Evolutionary conservation across 2,888 invertebrate genomes (phyloP), one percentile per base, ranked within the genome.

Genomic region (Lepidocyrtoides sp.): DNA sequence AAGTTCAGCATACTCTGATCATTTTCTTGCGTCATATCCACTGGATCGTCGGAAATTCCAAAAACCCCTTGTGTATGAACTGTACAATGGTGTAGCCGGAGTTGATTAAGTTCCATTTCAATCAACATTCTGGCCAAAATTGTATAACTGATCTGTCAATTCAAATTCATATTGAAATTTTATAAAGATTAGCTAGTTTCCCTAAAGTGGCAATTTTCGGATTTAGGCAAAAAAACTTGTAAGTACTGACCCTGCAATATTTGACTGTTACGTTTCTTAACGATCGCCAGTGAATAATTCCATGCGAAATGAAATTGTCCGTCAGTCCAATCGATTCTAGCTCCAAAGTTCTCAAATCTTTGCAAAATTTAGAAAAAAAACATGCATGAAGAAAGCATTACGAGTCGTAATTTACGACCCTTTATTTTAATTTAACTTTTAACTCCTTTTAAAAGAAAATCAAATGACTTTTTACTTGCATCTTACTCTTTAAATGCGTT

Each of bases 311-410:
- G 26, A 89, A 89, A n/a, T 51, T 89, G 36, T 89, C 89, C 0
- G 77, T 57, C 32, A 89, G 66, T 10, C 83, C 89, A 60, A 89
- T 83, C 3, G 89, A 89, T 20, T 89, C 89, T 48, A 89, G 26
- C 23, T 89, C 89, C 77, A 89, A 44, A 5, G 77, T 84, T 14
- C 54, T n/a, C 2, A 89, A 63, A 75, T 60, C 89, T 89, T 60
- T 26, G n/a, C n/a, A 29, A 7, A 72, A 85, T 44, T 32, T 3
- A 29, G n/a, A n/a, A n/a, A n/a, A n/a, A n/a, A n/a, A n/a, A n/a
- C n/a, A n/a, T n/a, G n/a, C n/a, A n/a, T n/a, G n/a, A n/a, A n/a
- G n/a, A n/a, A n/a, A n/a, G n/a, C n/a, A n/a, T n/a, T n/a, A n/a
- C n/a, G n/a, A n/a, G n/a, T n/a, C n/a, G n/a, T n/a, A n/a, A n/a